These are phyloP conservation scores for Epiblema foenella DNA, from an alignment of 2,888 invertebrate species.

Conservation along the genomic window DNA sequence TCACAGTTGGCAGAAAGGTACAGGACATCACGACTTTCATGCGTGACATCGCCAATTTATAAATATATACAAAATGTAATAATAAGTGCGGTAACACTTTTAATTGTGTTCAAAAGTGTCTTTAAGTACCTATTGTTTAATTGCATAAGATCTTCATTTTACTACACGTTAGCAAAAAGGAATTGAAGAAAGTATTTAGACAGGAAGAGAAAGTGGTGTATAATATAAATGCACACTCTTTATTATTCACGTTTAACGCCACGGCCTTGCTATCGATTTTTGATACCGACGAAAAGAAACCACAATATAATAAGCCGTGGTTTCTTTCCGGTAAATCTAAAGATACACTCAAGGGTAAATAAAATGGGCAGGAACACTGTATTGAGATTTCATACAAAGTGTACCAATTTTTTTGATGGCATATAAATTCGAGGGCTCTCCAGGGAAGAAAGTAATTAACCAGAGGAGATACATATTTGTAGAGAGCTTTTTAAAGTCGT, in stretches of 20 bases:
- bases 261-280: constrained; percentile 24
- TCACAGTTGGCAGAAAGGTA: too few species aligned
- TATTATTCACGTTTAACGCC: constrained; percentile 1
- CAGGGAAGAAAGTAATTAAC: too few species aligned
- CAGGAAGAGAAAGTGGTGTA: constrained; percentile 34
- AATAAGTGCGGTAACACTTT: not conserved
- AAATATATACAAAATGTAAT: not conserved
- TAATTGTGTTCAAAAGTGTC: not conserved
- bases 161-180: not conserved
- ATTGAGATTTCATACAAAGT: too few species aligned
- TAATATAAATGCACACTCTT: constrained; percentile 20
- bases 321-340: too few species aligned
- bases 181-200: not conserved
- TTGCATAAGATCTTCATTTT: not conserved
- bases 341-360: too few species aligned
- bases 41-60: not conserved
- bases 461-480: too few species aligned
- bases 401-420: too few species aligned
- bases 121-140: not conserved
- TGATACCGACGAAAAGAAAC: not conserved
- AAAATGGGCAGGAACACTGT: too few species aligned
- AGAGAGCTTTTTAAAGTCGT: too few species aligned
- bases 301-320: too few species aligned
- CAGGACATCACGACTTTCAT: too few species aligned
- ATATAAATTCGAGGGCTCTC: too few species aligned